phyloP scores from a whole-genome alignment of 2,113 vertebrate genomes.

The Perca schrenkii region DNA sequence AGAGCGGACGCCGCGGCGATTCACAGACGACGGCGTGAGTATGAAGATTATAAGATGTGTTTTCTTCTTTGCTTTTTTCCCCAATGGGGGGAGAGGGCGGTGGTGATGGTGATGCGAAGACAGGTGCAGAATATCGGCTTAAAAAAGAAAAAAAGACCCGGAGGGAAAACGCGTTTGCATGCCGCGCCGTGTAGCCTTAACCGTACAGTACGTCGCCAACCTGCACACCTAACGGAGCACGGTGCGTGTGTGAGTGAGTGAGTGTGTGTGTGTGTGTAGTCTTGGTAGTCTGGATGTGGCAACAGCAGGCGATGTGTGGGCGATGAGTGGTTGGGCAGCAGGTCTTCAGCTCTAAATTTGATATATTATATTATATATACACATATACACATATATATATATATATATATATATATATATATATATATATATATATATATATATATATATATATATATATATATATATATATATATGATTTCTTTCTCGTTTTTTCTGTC shows the following conservation, averaged over 20 bases:
- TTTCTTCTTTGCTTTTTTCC: slow-evolving; percentile 15
- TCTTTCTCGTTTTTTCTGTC: background rate
- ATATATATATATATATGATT: background rate
- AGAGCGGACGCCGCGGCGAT: slow-evolving; percentile 42
- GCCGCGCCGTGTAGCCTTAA: background rate
- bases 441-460: too few species aligned
- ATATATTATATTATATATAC: too few species aligned
- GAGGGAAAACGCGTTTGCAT: slow-evolving; percentile 28
- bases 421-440: too few species aligned
- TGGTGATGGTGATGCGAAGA: background rate
- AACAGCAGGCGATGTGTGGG: slow-evolving; percentile 23
- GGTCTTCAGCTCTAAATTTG: slow-evolving; percentile 15
- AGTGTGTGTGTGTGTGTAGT: too few species aligned
- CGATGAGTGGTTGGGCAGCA: slow-evolving; percentile 26
- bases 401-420: background rate
- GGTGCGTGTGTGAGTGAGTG: slow-evolving; percentile 13
- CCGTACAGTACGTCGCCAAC: slow-evolving; percentile 3
- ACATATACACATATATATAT: too few species aligned
- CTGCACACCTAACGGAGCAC: slow-evolving; percentile 41
- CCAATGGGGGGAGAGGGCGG: too few species aligned
- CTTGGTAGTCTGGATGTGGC: slow-evolving; percentile 30
- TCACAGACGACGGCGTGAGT: slow-evolving; percentile 75
- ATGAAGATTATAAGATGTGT: slow-evolving; percentile 40
- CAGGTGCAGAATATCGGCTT: background rate
- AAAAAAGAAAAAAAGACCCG: background rate